These are phyloP conservation scores for Lamellibrachia satsuma DNA, from an alignment of 2,888 invertebrate species.

Conservation along the genomic window DNA sequence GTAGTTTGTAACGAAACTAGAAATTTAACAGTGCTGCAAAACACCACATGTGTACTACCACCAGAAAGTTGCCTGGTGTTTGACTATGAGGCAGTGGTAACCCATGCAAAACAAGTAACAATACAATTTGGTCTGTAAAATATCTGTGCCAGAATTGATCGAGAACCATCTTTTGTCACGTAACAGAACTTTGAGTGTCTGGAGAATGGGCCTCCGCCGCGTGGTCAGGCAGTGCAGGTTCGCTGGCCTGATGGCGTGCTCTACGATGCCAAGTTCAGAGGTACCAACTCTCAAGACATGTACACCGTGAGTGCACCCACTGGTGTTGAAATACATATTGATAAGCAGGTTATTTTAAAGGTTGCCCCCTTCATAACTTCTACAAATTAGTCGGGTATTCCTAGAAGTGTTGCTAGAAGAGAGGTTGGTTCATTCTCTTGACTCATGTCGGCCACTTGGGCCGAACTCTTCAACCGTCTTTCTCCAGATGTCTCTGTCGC, in stretches of 20 bases:
- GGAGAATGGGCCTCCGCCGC: constrained; percentile 59
- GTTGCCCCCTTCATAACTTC: neutral
- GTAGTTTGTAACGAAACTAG: no score
- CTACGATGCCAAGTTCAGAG: constrained; percentile 60
- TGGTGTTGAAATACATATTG: neutral
- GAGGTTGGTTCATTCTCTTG: neutral
- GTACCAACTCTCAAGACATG: constrained; percentile 50
- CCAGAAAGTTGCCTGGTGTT: neutral
- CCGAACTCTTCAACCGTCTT: no score
- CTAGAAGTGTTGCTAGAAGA: neutral
- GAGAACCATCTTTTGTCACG: neutral
- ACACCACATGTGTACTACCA: no score
- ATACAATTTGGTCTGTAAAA: no score
- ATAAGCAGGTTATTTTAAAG: neutral
- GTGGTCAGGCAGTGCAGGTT: constrained; percentile 69
- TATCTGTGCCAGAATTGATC: neutral
- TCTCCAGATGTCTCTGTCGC: no score
- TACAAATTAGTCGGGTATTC: neutral
- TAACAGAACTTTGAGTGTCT: constrained; percentile 52
- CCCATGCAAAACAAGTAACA: no score
- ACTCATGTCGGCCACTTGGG: no score
- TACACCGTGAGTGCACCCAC: constrained; percentile 52
- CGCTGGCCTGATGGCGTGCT: constrained; percentile 70
- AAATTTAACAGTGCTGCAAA: no score
- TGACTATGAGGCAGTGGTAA: neutral